Evolutionary conservation across 2,888 invertebrate genomes (phyloP), one percentile per base, ranked within the genome.

Genomic region (Cinara cedri): DNA sequence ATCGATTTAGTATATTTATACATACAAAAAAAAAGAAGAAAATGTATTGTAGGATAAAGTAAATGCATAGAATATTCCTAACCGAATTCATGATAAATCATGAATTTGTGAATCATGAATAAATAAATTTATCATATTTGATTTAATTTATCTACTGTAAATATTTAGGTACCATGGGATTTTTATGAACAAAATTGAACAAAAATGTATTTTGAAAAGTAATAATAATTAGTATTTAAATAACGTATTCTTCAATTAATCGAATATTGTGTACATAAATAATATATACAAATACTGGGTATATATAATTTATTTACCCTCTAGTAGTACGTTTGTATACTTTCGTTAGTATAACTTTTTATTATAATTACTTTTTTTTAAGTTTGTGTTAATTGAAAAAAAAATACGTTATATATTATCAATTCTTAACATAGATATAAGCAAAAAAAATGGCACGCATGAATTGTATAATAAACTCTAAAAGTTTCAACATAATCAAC

Each of bases 331-430:
- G 49, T 72, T 62, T 60, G 26, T 26, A 1, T 49, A 13, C 46
- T 46, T 71, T 60, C 57, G 21, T 55, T 60, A 46, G 42, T n/a
- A 63, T 16, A 51, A 74, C 51, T 63, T 74, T 34, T 72, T 74
- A 63, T 63, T 51, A 51, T 51, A 74, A 74, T 74, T 74, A 74
- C 51, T 74, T 74, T 74, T 74, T 68, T 63, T 63, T n/a, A 63
- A 51, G 42, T 51, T 74, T 42, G 51, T 42, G 51, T 42, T 63
- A 63, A 74, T 63, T 42, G 9, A 51, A 68, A 26, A 60, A 51
- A 62, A 62, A 63, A 42, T 54, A 42, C 8, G 8, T 63, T 11
- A n/a, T 42, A 42, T 51, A 72, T 44, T 26, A 71, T 14, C 46
- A 72, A 26, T 72, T 72, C 72, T n/a, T 8, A 16, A 24, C 49